Percentiles rank a stretch among this genome's conserved stretches.
These are phyloP conservation scores for Epizoanthus rinbou DNA, from an alignment of 92 coral and sea anemone species.

Conservation along the genomic window DNA sequence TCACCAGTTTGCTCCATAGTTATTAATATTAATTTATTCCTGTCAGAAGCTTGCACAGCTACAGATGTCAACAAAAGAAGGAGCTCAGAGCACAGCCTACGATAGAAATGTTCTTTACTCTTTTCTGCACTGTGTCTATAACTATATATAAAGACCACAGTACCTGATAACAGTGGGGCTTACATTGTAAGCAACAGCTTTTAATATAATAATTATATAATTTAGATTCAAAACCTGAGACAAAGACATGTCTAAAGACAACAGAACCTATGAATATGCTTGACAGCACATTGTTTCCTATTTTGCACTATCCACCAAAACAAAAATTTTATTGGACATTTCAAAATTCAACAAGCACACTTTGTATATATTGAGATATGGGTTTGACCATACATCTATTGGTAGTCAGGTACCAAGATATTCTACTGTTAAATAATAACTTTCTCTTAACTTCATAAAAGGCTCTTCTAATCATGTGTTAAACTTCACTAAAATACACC, in stretches of 20 bases:
- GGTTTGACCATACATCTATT: not conserved
- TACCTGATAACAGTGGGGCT: not conserved
- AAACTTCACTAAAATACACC: not conserved
- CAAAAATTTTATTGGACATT: not conserved
- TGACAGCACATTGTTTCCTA: not conserved
- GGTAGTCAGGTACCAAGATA: not conserved
- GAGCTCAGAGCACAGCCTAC: not conserved
- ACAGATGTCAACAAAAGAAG: not conserved
- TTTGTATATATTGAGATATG: not conserved
- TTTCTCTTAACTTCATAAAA: slow-evolving; percentile 37
- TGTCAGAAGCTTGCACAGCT: too few relatives aligned
- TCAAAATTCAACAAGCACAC: not conserved
- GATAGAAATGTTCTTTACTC: slow-evolving; percentile 26
- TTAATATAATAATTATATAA: slow-evolving; percentile 25
- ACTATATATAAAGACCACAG: not conserved
- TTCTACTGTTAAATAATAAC: slow-evolving; percentile 35
- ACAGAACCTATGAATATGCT: not conserved
- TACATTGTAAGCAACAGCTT: slow-evolving; percentile 36
- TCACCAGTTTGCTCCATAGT: too few relatives aligned
- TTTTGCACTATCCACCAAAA: not conserved
- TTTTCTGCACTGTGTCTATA: slow-evolving; percentile 13
- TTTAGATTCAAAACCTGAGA: not conserved
- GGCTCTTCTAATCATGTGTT: slow-evolving; percentile 32
- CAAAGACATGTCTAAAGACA: not conserved
- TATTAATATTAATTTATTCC: too few relatives aligned